A percentile compares a stretch with the other conserved stretches of the same genome.
Evolutionary conservation across 2,113 vertebrate species (phyloP).

Genomic region (Cryptotis parvus): DNA sequence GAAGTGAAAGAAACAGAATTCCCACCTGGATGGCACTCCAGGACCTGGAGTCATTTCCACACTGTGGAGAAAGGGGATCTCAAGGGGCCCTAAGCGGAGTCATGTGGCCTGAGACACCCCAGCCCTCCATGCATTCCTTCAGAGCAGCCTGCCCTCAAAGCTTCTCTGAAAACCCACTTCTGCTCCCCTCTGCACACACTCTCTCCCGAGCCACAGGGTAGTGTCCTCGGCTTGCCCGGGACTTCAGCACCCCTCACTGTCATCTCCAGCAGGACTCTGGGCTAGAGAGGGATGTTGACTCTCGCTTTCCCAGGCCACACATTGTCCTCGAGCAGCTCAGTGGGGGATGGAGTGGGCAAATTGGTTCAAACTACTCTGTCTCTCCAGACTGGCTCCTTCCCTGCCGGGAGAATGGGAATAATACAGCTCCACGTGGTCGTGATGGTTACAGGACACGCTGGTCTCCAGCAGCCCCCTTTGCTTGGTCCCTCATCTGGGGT

Average conservation of each 20-base stretch:
- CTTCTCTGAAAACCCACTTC: background rate
- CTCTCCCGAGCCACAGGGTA: background rate
- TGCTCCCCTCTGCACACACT: background rate
- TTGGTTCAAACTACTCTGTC: background rate
- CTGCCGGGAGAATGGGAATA: background rate
- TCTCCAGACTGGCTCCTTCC: background rate
- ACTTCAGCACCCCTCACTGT: background rate
- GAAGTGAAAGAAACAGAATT: constrained; percentile 37
- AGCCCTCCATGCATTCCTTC: background rate
- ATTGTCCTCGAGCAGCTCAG: background rate
- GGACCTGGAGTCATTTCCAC: background rate
- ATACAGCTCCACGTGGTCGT: background rate
- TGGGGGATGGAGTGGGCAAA: background rate
- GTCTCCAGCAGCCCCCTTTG: background rate
- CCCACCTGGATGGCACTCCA: background rate
- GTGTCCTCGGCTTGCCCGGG: background rate
- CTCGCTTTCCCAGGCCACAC: background rate
- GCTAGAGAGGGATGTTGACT: background rate
- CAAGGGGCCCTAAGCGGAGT: background rate
- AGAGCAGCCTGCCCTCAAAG: background rate
- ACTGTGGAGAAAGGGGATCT: background rate
- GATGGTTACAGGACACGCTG: background rate
- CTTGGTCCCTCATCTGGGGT: background rate
- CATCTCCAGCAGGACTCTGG: background rate
- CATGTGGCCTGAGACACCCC: background rate